These are phyloP conservation scores for Malthinus seriepunctatus DNA, from an alignment of 2,888 invertebrate genomes.

Conservation along the genomic window DNA sequence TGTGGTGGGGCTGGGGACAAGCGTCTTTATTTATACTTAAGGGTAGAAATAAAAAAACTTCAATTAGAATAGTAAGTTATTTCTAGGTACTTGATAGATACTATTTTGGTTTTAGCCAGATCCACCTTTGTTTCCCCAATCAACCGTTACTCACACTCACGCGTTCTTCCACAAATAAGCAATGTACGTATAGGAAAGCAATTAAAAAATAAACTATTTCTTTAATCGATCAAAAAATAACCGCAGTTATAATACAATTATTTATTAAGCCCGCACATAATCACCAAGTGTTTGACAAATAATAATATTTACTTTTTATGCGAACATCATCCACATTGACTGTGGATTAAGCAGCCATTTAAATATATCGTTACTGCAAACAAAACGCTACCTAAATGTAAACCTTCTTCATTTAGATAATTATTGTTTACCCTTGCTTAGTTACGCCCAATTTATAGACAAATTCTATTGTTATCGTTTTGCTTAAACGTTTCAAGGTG, in stretches of 20 bases:
- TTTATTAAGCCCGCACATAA: slow-evolving; percentile 42
- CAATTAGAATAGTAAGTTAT: no score
- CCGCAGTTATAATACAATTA: slow-evolving; percentile 36
- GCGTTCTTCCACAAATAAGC: no score
- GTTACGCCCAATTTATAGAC: slow-evolving; percentile 37
- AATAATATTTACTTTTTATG: slow-evolving; percentile 51
- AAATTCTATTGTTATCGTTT: slow-evolving; percentile 28
- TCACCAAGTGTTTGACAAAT: slow-evolving; percentile 51
- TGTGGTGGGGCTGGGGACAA: no score
- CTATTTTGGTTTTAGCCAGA: no score
- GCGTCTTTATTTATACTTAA: no score
- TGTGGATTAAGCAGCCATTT: slow-evolving; percentile 40
- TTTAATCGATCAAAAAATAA: slow-evolving; percentile 31
- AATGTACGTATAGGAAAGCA: no score
- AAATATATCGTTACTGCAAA: slow-evolving; percentile 38
- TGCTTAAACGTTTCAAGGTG: slow-evolving; percentile 20
- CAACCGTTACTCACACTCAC: no score
- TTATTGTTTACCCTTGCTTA: slow-evolving; percentile 37
- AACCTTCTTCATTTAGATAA: slow-evolving; percentile 38
- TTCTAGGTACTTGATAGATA: no score
- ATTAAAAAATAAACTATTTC: slow-evolving; percentile 16
- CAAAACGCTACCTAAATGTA: slow-evolving; percentile 33
- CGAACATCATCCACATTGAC: slow-evolving; percentile 41
- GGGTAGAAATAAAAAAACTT: no score
- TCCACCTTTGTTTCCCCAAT: no score